phyloP scores from a whole-genome alignment of 2,888 invertebrate species.

The Eupithecia vulgata region DNA sequence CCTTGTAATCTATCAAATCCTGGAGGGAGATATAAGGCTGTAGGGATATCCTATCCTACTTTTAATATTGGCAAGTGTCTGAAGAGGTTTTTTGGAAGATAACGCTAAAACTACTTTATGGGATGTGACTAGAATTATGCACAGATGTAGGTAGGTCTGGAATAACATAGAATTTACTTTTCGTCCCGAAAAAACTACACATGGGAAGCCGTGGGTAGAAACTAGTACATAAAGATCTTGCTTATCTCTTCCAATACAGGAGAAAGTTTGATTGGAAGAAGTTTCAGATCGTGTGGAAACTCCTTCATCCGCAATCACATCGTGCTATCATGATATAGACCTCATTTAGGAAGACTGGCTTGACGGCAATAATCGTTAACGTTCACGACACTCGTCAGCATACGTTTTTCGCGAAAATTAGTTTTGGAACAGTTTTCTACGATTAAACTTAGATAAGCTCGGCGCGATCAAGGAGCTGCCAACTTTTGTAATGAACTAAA shows the following conservation, averaged over 20 bases:
- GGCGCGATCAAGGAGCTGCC: conserved; percentile 11
- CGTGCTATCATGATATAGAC: conserved; percentile 59
- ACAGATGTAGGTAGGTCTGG: neutral
- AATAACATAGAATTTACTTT: neutral
- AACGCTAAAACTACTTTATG: neutral
- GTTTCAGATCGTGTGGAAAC: conserved; percentile 1
- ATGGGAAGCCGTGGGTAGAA: neutral
- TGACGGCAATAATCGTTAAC: conserved; percentile 72
- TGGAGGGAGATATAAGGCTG: too few relatives aligned
- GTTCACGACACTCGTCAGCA: conserved; percentile 67
- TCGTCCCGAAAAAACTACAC: neutral
- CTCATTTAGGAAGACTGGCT: conserved; percentile 67
- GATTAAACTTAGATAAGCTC: conserved; percentile 19
- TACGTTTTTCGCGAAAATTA: conserved; percentile 59
- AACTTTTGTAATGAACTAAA: conserved; percentile 13
- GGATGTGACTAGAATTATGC: neutral
- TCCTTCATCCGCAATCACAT: conserved; percentile 32
- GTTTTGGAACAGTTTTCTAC: conserved; percentile 56
- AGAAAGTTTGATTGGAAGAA: conserved; percentile 9
- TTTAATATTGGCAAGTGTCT: neutral
- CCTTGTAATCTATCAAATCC: neutral
- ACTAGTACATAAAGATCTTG: neutral
- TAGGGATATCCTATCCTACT: too few relatives aligned
- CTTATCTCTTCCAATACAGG: neutral
- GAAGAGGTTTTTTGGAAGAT: neutral